These are phyloP conservation scores for Ceramica pisi DNA, from an alignment of 2,888 invertebrate species.

Conservation along the genomic window DNA sequence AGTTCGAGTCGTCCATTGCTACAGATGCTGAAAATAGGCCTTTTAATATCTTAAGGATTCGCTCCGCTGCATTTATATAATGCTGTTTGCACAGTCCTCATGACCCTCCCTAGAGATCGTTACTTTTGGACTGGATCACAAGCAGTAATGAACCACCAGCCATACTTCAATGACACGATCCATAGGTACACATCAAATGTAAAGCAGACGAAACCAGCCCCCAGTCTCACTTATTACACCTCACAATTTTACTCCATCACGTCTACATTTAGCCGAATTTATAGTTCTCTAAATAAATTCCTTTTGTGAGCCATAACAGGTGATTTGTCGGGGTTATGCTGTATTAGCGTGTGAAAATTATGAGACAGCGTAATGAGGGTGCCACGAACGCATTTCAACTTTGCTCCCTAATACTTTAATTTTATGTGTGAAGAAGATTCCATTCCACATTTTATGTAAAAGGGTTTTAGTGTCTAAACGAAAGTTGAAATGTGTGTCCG, in stretches of 20 bases:
- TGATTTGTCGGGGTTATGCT: slow-evolving; percentile 75
- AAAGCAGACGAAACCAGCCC: slow-evolving; percentile 20
- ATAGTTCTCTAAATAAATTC: slow-evolving; percentile 66
- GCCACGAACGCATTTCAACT: slow-evolving; percentile 66
- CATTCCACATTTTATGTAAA: slow-evolving; percentile 68
- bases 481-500: slow-evolving; percentile 65
- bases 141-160: background rate
- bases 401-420: slow-evolving; percentile 71
- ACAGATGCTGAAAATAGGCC: background rate
- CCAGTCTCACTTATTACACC: slow-evolving; percentile 22
- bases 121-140: background rate
- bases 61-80: no score
- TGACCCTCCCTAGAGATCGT: background rate
- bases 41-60: background rate
- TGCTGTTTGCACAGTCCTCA: background rate
- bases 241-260: slow-evolving; percentile 39
- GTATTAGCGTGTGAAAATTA: slow-evolving; percentile 78
- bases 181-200: slow-evolving; percentile 19
- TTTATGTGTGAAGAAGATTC: slow-evolving; percentile 70
- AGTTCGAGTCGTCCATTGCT: background rate
- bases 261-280: slow-evolving; percentile 54
- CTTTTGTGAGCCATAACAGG: slow-evolving; percentile 63
- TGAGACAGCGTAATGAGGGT: slow-evolving; percentile 75
- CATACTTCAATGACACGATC: background rate
- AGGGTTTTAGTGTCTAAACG: slow-evolving; percentile 66